Evolutionary conservation across 2,888 invertebrate species (phyloP).

Genomic region (Zygogramma bicolorata): DNA sequence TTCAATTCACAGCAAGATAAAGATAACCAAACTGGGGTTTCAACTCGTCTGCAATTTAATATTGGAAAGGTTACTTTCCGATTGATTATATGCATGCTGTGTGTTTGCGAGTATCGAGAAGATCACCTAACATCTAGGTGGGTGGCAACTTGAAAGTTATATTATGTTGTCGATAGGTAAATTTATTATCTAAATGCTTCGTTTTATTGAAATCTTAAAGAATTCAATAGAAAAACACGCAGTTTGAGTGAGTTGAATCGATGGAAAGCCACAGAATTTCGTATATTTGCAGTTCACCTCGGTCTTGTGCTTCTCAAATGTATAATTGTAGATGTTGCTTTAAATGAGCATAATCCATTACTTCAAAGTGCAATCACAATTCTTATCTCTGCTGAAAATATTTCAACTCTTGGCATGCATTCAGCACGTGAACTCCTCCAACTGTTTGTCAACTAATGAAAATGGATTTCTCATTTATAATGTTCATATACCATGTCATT

Average conservation of each 20-base stretch:
- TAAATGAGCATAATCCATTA: slow-evolving; percentile 28
- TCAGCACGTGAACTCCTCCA: not conserved
- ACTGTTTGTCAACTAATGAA: slow-evolving; percentile 14
- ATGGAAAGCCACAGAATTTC: slow-evolving; percentile 29
- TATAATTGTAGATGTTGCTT: slow-evolving; percentile 4
- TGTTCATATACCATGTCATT: slow-evolving; percentile 20
- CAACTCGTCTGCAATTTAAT: slow-evolving; percentile 35
- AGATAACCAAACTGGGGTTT: slow-evolving; percentile 32
- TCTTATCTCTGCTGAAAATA: not conserved
- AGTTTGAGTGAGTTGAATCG: slow-evolving; percentile 14
- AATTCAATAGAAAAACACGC: slow-evolving; percentile 32
- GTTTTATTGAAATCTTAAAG: slow-evolving; percentile 16
- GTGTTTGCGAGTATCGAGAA: slow-evolving; percentile 27
- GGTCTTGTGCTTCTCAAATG: slow-evolving; percentile 19
- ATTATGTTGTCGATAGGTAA: not conserved
- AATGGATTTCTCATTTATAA: slow-evolving; percentile 18
- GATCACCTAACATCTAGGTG: slow-evolving; percentile 31
- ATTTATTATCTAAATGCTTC: slow-evolving; percentile 10
- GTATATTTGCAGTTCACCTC: slow-evolving; percentile 27
- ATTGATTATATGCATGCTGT: slow-evolving; percentile 35
- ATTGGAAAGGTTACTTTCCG: too few relatives aligned
- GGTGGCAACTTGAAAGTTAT: slow-evolving; percentile 8
- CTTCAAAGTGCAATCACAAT: slow-evolving; percentile 19
- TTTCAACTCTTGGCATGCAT: not conserved
- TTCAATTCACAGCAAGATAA: slow-evolving; percentile 32